Percentiles rank a stretch among this genome's conserved stretches.
phyloP scores from a whole-genome alignment of 2,797 vertebrate genomes.

The Rhincodon typus region DNA sequence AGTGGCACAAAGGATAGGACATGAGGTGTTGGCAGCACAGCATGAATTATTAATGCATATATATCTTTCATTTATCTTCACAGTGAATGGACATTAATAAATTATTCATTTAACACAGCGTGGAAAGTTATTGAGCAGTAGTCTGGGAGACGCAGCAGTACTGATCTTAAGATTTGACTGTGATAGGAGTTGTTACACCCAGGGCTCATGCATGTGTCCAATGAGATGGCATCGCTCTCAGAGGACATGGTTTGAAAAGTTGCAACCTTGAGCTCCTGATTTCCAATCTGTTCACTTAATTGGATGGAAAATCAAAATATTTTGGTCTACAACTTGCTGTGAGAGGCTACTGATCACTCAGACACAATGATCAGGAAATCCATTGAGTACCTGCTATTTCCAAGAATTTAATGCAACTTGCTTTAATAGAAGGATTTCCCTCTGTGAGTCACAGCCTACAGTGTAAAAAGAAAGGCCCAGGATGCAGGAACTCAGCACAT shows the following conservation, averaged over 20 bases:
- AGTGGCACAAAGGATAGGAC: neutral
- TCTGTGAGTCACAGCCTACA: neutral
- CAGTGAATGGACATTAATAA: neutral
- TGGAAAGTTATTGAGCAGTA: neutral
- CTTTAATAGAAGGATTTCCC: neutral
- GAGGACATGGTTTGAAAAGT: neutral
- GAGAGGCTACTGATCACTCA: neutral
- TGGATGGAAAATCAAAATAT: neutral
- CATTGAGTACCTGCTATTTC: neutral
- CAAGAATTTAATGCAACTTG: no score
- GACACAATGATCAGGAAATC: neutral
- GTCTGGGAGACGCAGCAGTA: neutral
- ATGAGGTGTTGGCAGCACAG: neutral
- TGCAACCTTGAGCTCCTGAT: neutral
- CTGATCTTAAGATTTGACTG: neutral
- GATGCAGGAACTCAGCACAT: neutral
- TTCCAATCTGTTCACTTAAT: neutral
- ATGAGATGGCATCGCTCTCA: neutral
- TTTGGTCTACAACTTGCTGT: neutral
- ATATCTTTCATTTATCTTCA: neutral
- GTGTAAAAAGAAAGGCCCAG: neutral
- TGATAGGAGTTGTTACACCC: no score
- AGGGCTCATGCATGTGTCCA: neutral
- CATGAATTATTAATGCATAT: neutral
- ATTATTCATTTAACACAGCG: neutral